Evolutionary conservation across 53 echinoderm and acorn worm genomes (phyloP), one percentile per base, ranked within the genome.

Genomic region (Stichopus horrens): DNA sequence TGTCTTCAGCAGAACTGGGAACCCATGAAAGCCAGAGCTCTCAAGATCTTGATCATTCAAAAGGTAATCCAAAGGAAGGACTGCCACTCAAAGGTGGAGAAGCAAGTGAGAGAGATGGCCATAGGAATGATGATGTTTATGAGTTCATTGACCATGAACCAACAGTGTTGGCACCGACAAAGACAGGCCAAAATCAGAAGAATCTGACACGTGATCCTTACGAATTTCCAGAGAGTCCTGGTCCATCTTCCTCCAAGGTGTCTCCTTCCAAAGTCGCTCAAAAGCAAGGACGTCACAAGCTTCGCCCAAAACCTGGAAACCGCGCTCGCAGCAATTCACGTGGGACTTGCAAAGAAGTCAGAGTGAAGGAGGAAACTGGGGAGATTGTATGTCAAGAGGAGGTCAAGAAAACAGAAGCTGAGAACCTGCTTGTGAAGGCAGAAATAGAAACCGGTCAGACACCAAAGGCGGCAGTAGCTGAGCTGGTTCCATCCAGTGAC

Each of bases 91-190:
- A 53, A 52, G 65, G 20, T 52, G 85, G 65, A 7, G 85, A 65
- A 14, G 37, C 52, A 18, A 4, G 51, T 11, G 52, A 52, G 8
- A 65, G 21, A 9, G 65, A 16, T 8, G 23, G 81, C 20, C 57
- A 81, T 20, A 57, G 58, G 57, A 37, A 37, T 37, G 85, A 65
- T 11, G 94, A 94, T 79, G 92, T 96, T 19, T 96, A 92, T 86
- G 96, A 96, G 20, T 94, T 96, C 74, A 91, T 83, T 57, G 96
- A 96, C 87, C 93, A 96, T 74, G 96, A 96, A 53, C 89, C 91
- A 88, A 76, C 91, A 67, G 53, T 88, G 58, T 88, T 83, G 71
- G 73, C 89, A 4, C 9, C 60, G 10, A 79, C 89, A 18, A 86
- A 89, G 77, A 76, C 81, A 54, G 74, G 55, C 71, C 73, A 56